Evolutionary conservation across 2,888 invertebrate species (phyloP).

Genomic region (Margaritifera margaritifera): DNA sequence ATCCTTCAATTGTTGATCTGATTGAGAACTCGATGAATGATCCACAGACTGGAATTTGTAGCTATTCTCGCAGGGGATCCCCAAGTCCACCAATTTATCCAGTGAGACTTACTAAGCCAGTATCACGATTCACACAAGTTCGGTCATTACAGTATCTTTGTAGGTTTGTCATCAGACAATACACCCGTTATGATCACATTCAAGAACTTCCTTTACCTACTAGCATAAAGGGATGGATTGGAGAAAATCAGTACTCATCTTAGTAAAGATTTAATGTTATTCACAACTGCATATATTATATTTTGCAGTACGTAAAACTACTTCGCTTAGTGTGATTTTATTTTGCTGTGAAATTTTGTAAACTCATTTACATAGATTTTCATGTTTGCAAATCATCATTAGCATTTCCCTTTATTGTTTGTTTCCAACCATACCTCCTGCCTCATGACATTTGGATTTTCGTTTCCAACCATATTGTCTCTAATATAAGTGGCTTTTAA

Average conservation of each 20-base stretch:
- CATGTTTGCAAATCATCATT: no score
- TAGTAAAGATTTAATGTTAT: no score
- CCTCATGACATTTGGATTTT: no score
- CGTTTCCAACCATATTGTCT: no score
- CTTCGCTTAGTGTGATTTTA: no score
- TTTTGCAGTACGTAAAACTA: no score
- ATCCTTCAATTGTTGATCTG: slow-evolving; percentile 79
- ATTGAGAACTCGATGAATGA: slow-evolving; percentile 83
- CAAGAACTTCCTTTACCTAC: slow-evolving; percentile 81
- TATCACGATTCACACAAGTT: slow-evolving; percentile 82
- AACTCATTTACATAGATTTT: no score
- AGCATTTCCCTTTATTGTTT: no score
- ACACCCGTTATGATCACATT: slow-evolving; percentile 81
- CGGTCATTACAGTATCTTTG: slow-evolving; percentile 83
- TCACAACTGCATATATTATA: no score
- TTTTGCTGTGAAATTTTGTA: no score
- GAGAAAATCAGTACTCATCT: slow-evolving; percentile 70
- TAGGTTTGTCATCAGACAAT: slow-evolving; percentile 82
- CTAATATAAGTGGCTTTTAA: no score
- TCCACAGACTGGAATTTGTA: slow-evolving; percentile 82
- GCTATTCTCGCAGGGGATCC: slow-evolving; percentile 81
- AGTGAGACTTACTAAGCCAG: slow-evolving; percentile 82
- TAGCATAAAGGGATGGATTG: slow-evolving; percentile 71
- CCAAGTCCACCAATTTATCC: slow-evolving; percentile 82
- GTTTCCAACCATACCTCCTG: no score